Evolutionary conservation across 1,140 invertebrate genomes (phyloP), one percentile per base, ranked within the genome.

Genomic region (Sinella curviseta): DNA sequence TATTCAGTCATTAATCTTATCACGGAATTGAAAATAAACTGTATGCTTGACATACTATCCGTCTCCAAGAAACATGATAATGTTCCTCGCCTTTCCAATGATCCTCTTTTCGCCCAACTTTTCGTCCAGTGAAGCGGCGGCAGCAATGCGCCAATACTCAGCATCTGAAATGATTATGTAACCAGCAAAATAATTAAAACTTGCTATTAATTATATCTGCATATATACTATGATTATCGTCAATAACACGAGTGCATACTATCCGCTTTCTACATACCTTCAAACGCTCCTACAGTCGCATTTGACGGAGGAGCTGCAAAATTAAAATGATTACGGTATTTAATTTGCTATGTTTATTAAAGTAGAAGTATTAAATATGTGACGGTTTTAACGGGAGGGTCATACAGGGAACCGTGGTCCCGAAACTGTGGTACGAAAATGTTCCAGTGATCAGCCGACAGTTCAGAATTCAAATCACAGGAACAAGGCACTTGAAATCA

Each of bases 21-120:
- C 4, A 26, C 14, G 14, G 14, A 26, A 30, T 14, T 30, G 24
- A 8, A 14, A 14, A 4, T 26, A 24, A 67, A 67, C 4, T 26
- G 14, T 14, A 16, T 16, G n/a, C n/a, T n/a, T n/a, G n/a, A n/a
- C n/a, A n/a, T 48, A 48, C 39, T n/a, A 75, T 4, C 94, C 94
- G 86, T 95, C 94, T 0, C 93, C 94, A 2, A 95, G 89, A 83
- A 94, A 92, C 57, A 95, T 86, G 35, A 95, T 91, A n/a, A 94
- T 89, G 85, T 92, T 93, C 84, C 87, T 89, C 17, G 90, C 88
- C n/a, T 28, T 14, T 17, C 74, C 74, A 2, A 24, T 30, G 1
- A 75, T 39, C 33, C 24, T 2, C 8, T 75, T 1, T 2, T 14
- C 35, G 12, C 24, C 17, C 24, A 48, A 20, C 16, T 14, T n/a